Percentiles rank a stretch among this genome's conserved stretches.
Evolutionary conservation across 2,797 vertebrate genomes (phyloP).

Genomic region (Takifugu rubripes): DNA sequence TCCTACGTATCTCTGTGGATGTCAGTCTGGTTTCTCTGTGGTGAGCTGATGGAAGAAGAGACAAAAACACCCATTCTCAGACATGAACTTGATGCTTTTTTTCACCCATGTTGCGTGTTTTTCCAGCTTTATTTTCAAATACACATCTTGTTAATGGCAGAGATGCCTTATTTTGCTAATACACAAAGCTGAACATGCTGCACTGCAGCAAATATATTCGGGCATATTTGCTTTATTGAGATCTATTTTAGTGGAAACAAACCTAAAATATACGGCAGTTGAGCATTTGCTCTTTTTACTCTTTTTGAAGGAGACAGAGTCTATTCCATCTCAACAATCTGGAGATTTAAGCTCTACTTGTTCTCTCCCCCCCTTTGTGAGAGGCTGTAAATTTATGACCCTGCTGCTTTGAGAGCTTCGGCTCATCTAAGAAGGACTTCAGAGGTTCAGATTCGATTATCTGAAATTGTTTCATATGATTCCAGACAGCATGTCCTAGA

Average conservation of each 20-base stretch:
- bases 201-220: neutral
- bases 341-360: conserved; percentile 11
- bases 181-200: conserved; percentile 23
- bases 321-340: conserved; percentile 1
- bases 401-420: conserved; percentile 41
- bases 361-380: conserved; percentile 8
- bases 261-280: neutral
- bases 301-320: neutral
- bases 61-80: no score
- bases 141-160: conserved; percentile 41
- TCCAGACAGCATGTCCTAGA: conserved; percentile 76
- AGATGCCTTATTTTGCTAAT: conserved; percentile 26
- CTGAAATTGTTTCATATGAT: conserved; percentile 65
- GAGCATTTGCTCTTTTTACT: neutral
- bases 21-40: no score
- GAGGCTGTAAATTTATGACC: conserved; percentile 31
- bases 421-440: conserved; percentile 53
- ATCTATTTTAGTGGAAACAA: neutral
- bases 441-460: conserved; percentile 66
- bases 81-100: no score
- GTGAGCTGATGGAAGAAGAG: no score
- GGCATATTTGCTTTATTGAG: neutral
- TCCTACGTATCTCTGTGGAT: no score
- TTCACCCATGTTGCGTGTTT: no score
- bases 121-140: neutral